Conservation (phyloP, 2,113 vertebrate genomes). For the Hystrix cristata region DNA sequence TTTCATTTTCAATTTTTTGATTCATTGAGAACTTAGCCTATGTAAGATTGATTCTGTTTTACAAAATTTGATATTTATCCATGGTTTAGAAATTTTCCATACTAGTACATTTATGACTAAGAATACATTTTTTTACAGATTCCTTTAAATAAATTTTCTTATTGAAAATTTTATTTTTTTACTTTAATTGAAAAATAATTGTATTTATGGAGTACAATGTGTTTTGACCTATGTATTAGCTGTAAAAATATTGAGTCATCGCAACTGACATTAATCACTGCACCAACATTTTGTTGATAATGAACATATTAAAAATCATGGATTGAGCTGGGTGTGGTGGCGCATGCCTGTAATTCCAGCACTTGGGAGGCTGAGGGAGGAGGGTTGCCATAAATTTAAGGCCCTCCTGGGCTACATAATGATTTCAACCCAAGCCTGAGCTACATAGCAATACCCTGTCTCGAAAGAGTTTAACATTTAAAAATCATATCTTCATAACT, state of each 20-base stretch:
- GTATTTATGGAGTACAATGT: background rate
- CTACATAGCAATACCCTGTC: background rate
- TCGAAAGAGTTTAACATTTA: background rate
- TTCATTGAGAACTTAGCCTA: background rate
- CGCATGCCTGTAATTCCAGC: background rate
- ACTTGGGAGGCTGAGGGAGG: background rate
- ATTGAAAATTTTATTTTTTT: background rate
- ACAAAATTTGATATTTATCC: background rate
- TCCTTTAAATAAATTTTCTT: background rate
- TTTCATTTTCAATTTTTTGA: background rate
- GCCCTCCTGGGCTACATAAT: too few species aligned
- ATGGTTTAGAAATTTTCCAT: background rate
- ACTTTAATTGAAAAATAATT: background rate
- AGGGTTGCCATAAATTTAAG: background rate
- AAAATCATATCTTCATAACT: background rate
- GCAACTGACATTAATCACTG: background rate
- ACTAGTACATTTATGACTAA: background rate
- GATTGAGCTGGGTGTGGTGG: background rate
- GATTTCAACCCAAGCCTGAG: background rate
- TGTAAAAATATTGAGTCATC: background rate
- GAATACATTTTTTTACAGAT: background rate
- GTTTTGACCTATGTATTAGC: background rate
- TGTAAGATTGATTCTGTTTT: background rate
- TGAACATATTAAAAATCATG: background rate
- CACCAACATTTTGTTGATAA: background rate